Percentiles rank a stretch among this genome's conserved stretches.
phyloP scores from a whole-genome alignment of 2,888 invertebrate species.

The Podotricha telesiphe region DNA sequence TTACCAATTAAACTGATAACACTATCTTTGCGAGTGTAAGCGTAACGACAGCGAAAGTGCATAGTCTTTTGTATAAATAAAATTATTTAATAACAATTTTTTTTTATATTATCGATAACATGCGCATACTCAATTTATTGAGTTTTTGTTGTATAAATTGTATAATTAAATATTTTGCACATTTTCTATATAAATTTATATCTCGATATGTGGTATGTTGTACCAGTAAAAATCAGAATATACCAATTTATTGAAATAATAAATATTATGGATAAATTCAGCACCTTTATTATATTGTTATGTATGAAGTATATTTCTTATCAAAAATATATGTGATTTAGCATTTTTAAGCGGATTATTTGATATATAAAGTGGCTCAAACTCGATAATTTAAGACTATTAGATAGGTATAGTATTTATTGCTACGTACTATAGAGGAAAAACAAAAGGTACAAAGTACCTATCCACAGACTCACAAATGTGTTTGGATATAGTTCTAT shows the following conservation, averaged over 20 bases:
- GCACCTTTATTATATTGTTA: not conserved
- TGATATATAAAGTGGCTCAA: slow-evolving; percentile 1
- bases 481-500: not conserved
- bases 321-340: not conserved
- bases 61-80: slow-evolving; percentile 7
- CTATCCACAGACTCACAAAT: not conserved
- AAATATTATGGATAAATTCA: not conserved
- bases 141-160: no score
- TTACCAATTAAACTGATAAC: slow-evolving; percentile 32
- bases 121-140: not conserved
- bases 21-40: slow-evolving; percentile 18
- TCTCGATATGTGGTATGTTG: not conserved
- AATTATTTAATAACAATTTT: not conserved
- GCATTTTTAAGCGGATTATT: not conserved
- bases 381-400: not conserved
- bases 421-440: not conserved
- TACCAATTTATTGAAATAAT: not conserved
- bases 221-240: not conserved
- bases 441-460: not conserved
- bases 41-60: slow-evolving; percentile 27
- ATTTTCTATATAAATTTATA: not conserved
- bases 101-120: not conserved
- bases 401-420: not conserved
- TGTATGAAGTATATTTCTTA: not conserved
- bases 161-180: not conserved